A percentile compares a stretch with the other conserved stretches of the same genome.
Conservation (phyloP, 2,113 vertebrate species). For the Brienomyrus longianalis region DNA sequence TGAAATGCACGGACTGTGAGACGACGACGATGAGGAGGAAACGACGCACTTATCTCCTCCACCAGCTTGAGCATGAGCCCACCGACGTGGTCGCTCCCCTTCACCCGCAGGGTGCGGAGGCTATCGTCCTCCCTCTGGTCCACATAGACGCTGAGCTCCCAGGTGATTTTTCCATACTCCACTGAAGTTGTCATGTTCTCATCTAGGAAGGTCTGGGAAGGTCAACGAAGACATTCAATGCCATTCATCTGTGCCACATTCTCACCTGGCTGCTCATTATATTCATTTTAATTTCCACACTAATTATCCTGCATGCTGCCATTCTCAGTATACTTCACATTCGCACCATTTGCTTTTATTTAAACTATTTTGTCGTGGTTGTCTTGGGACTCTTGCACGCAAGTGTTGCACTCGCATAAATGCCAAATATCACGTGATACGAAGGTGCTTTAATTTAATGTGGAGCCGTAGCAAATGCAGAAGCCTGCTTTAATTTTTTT, state of each 20-base stretch:
- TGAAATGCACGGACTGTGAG: neutral
- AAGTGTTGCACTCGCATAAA: neutral
- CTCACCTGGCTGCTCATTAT: neutral
- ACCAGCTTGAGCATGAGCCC: constrained; percentile 93
- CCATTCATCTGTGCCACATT: neutral
- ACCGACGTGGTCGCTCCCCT: constrained; percentile 85
- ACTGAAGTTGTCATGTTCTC: constrained; percentile 64
- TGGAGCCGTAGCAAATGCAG: neutral
- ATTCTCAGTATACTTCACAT: neutral
- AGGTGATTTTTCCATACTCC: constrained; percentile 70
- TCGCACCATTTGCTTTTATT: neutral
- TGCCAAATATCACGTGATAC: neutral
- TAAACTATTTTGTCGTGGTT: neutral
- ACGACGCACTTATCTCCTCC: constrained; percentile 83
- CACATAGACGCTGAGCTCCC: constrained; percentile 77
- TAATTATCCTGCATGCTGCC: neutral
- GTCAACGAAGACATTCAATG: neutral
- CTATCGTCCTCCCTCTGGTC: constrained; percentile 62
- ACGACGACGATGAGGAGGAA: neutral
- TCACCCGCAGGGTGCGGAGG: constrained; percentile 63
- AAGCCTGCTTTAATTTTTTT: neutral
- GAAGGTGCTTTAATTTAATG: neutral
- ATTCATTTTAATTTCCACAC: neutral
- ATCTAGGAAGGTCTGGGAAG: constrained; percentile 6
- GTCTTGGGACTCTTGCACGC: neutral